These are phyloP conservation scores for Tetramorium bicarinatum DNA, from an alignment of 2,888 invertebrate species.

Conservation along the genomic window DNA sequence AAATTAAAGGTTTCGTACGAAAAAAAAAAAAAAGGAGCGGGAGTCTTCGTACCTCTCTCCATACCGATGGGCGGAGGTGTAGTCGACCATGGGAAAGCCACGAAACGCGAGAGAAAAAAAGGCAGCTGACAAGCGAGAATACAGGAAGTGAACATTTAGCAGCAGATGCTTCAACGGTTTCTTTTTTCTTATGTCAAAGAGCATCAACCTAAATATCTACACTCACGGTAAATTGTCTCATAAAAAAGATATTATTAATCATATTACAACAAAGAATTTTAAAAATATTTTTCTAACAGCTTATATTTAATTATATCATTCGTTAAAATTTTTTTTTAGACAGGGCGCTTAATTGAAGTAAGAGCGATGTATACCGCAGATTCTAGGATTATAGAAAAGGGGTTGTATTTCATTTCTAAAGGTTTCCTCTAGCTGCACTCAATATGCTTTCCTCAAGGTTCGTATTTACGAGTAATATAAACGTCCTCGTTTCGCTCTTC, in stretches of 20 bases:
- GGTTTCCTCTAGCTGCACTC: conserved; percentile 21
- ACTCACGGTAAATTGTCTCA: not conserved
- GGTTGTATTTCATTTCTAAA: conserved; percentile 12
- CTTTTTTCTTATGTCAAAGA: not conserved
- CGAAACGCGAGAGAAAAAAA: conserved; percentile 39
- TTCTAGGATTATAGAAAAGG: conserved; percentile 25
- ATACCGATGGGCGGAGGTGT: conserved; percentile 62
- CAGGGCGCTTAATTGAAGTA: not conserved
- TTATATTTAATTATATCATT: not conserved
- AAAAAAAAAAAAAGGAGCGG: conserved; percentile 63
- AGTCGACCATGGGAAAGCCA: conserved; percentile 58
- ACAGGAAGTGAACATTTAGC: conserved; percentile 29
- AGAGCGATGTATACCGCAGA: too few species aligned
- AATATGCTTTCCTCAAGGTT: conserved; percentile 14
- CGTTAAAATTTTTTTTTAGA: conserved; percentile 2
- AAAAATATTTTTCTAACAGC: not conserved
- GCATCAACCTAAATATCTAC: not conserved
- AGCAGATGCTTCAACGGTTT: conserved; percentile 36
- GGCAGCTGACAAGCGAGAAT: conserved; percentile 45
- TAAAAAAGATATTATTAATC: not conserved
- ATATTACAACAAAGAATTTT: not conserved
- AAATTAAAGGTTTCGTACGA: conserved; percentile 83
- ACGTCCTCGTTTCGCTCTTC: conserved; percentile 49
- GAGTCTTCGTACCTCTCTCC: conserved; percentile 57
- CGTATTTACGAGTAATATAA: conserved; percentile 25